phyloP scores from a whole-genome alignment of 2,113 vertebrate genomes.

The Nicator chloris region DNA sequence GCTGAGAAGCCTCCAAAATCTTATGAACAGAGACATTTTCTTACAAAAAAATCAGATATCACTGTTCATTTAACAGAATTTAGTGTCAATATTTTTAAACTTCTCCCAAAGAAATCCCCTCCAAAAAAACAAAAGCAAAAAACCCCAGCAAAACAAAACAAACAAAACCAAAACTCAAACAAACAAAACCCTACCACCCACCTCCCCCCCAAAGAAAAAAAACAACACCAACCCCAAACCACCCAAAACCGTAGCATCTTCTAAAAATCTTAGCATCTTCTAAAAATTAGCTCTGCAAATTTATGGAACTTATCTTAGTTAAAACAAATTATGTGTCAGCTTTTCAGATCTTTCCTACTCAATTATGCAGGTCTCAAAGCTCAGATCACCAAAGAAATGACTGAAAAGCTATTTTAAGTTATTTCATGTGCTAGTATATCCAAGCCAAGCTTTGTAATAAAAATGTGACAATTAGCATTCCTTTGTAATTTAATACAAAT shows the following conservation, averaged over 20 bases:
- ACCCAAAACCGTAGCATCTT: not conserved
- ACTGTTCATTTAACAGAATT: not conserved
- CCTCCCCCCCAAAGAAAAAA: not conserved
- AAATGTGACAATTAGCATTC: constrained; percentile 39
- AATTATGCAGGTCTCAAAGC: constrained; percentile 1
- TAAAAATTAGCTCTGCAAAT: not conserved
- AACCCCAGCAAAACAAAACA: no score
- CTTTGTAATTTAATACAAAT: constrained; percentile 17
- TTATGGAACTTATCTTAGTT: not conserved
- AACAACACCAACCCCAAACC: no score
- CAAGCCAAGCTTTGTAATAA: constrained; percentile 25
- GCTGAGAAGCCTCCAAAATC: not conserved
- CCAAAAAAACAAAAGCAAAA: no score
- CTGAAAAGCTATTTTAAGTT: constrained; percentile 8
- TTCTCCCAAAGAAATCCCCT: not conserved
- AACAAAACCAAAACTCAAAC: no score
- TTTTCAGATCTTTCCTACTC: not conserved
- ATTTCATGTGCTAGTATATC: not conserved
- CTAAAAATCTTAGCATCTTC: not conserved
- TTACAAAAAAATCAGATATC: not conserved
- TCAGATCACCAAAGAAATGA: not conserved
- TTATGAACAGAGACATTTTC: not conserved
- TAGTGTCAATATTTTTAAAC: not conserved
- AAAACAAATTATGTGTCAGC: not conserved
- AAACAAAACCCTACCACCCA: no score